Conservation (phyloP, 2,888 invertebrate species). For the Neria commutata region DNA sequence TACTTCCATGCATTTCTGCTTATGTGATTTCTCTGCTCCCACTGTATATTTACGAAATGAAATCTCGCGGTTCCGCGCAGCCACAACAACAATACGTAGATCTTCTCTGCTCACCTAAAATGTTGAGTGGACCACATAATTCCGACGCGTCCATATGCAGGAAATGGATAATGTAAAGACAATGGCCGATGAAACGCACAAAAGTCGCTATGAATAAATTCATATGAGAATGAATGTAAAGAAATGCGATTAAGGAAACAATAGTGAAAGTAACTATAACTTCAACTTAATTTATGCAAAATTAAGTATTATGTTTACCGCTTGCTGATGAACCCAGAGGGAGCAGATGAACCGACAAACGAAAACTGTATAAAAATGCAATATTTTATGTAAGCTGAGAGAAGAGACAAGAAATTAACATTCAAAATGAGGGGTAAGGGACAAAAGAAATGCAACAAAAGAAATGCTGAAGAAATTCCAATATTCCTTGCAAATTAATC, state of each 20-base stretch:
- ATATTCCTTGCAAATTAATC: constrained; percentile 41
- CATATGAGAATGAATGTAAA: no score
- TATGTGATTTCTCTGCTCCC: no score
- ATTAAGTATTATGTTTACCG: neutral
- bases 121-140: no score
- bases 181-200: no score
- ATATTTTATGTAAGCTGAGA: neutral
- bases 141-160: no score
- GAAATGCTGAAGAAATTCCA: constrained; percentile 25
- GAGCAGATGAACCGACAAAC: neutral
- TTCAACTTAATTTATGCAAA: neutral
- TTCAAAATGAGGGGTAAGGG: neutral
- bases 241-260: neutral
- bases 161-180: no score
- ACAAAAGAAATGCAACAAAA: constrained; percentile 20
- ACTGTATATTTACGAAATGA: no score
- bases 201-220: no score
- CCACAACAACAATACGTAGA: no score
- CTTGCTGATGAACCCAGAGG: neutral
- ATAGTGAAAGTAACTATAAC: constrained; percentile 2
- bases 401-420: neutral
- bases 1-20: no score
- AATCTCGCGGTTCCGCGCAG: no score
- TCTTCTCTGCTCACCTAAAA: no score
- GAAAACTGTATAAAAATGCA: neutral